Evolutionary conservation across 1,140 invertebrate genomes (phyloP).

Genomic region (Riptortus pedestris): DNA sequence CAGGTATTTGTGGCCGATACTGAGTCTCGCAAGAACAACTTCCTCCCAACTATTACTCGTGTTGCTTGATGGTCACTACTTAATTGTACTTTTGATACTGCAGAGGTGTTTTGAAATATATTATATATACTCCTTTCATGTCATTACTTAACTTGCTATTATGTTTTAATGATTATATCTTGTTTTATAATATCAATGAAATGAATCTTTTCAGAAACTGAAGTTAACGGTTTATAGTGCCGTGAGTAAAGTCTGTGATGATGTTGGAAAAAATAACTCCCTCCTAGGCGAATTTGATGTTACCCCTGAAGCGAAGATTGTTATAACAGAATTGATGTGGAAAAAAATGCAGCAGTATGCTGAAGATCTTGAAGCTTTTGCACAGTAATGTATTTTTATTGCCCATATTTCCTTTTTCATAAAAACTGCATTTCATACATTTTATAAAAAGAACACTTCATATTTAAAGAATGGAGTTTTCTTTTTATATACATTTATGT

Average conservation of each 20-base stretch:
- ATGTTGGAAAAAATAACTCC: constrained; percentile 15
- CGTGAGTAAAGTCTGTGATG: constrained; percentile 18
- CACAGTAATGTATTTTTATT: constrained; percentile 14
- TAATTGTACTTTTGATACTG: too few species aligned
- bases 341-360: constrained; percentile 19
- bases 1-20: too few species aligned
- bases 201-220: constrained; percentile 16
- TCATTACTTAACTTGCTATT: too few species aligned
- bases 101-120: too few species aligned
- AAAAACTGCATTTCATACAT: too few species aligned
- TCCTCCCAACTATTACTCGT: too few species aligned
- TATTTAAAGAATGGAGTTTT: neutral
- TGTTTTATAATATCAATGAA: neutral
- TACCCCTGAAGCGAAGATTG: neutral
- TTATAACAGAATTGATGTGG: constrained; percentile 22
- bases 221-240: constrained; percentile 17
- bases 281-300: constrained; percentile 9
- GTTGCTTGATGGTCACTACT: too few species aligned
- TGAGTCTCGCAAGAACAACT: too few species aligned
- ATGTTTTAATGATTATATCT: neutral
- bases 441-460: neutral
- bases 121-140: too few species aligned
- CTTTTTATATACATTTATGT: neutral
- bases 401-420: too few species aligned
- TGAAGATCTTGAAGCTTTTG: constrained; percentile 23